Evolutionary conservation across 2,797 vertebrate species (phyloP).

Genomic region (Microtus agrestis): DNA sequence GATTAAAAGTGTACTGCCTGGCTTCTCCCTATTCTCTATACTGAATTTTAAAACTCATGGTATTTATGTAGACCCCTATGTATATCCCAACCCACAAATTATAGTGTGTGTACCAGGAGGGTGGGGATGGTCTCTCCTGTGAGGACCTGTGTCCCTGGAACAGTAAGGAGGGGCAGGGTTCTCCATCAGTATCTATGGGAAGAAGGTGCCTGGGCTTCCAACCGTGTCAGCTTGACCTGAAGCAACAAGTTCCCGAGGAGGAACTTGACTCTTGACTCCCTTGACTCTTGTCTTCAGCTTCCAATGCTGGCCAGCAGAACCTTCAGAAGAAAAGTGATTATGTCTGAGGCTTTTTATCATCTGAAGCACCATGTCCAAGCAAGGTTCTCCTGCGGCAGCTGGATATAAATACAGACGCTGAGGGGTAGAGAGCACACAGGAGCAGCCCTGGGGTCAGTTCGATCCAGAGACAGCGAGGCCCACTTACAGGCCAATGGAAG

Average conservation of each 20-base stretch:
- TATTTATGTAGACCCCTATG: not conserved
- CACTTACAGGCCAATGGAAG: not conserved
- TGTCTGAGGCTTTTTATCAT: not conserved
- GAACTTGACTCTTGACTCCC: too few species aligned
- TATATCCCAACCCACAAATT: not conserved
- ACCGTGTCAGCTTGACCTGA: not conserved
- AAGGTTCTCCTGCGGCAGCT: not conserved
- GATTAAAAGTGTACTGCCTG: fast-evolving
- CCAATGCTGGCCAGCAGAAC: not conserved
- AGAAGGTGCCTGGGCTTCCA: not conserved
- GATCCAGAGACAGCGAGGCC: not conserved
- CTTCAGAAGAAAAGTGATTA: not conserved
- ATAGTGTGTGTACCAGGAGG: not conserved
- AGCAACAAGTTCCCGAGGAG: too few species aligned
- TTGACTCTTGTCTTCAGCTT: not conserved
- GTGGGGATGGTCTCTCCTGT: not conserved
- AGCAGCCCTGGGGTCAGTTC: not conserved
- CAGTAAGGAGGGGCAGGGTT: not conserved
- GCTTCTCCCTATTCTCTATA: not conserved
- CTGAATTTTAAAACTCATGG: not conserved
- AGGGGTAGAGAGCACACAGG: not conserved
- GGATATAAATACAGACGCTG: not conserved
- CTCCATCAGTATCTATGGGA: not conserved
- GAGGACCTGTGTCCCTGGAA: not conserved
- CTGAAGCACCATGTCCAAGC: not conserved